Evolutionary conservation across 2,888 invertebrate species (phyloP), one percentile per base, ranked within the genome.

Genomic region (Orthosia cruda): DNA sequence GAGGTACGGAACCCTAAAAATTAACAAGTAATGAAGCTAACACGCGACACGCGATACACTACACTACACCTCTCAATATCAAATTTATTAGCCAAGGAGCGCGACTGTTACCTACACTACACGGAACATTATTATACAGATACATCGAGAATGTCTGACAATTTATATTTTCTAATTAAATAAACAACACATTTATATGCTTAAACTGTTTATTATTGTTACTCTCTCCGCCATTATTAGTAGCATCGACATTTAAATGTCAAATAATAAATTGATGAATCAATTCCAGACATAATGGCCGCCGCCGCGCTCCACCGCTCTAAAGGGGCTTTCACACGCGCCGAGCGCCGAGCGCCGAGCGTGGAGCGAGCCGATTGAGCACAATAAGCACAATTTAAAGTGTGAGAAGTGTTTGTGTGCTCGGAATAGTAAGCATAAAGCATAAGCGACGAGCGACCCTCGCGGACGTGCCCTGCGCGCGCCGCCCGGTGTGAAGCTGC

Each of bases 251-350:
- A 52, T 67, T 63, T 63, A 26, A 77, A 65, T 65, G 61, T 62
- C 26, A 40, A 65, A 58, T 69, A 62, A 65, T 58, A 73, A 72
- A 40, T 68, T 26, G 55, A 69, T 69, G 61, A 73, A 65, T 69
- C 68, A 65, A 69, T 77, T 67, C 18, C 40, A 64, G 52, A 58
- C 23, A 5, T 52, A 59, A 64, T 23, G 50, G 77, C 4, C 4
- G 68, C 64, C 20, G 77, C 4, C 3, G 67, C 63, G 26, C 50
- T 58, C 58, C 58, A 62, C 32, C 20, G 50, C 13, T 20, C 40
- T 50, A 23, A 20, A 16, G 12, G 32, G 32, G 20, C 52, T 65
- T 65, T 20, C 71, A 71, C 62, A 62, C 54, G 20, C 40, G 16
- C 18, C 23, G 63, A 45, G 20, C 47, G 16, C 18, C 23, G 63